Evolutionary conservation across 2,113 vertebrate genomes (phyloP).

Genomic region (Gobius niger): DNA sequence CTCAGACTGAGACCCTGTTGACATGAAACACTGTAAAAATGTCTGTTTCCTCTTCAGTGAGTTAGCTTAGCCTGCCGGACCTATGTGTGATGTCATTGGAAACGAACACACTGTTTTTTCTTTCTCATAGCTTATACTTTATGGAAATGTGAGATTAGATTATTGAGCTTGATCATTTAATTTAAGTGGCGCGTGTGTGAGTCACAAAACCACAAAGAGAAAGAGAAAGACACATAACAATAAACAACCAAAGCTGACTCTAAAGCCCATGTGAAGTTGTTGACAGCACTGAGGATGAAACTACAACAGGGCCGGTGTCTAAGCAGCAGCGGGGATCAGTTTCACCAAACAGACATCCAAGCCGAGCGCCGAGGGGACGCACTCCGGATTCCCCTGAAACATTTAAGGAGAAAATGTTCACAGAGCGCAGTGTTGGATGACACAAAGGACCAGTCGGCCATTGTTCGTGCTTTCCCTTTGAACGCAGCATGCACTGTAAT

Average conservation of each 20-base stretch:
- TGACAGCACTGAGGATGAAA: conserved; percentile 25
- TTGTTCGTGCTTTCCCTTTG: not conserved
- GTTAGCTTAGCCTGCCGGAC: too few relatives aligned
- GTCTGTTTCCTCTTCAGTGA: too few relatives aligned
- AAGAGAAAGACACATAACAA: conserved; percentile 5
- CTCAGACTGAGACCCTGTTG: too few relatives aligned
- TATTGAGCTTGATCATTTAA: too few relatives aligned
- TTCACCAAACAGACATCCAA: conserved; percentile 38
- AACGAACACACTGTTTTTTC: too few relatives aligned
- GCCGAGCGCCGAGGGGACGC: conserved; percentile 23
- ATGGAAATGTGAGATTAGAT: too few relatives aligned
- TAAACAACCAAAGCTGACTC: not conserved
- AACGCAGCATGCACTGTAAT: not conserved
- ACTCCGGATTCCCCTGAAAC: conserved; percentile 41
- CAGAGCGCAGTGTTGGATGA: conserved; percentile 33
- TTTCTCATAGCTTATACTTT: too few relatives aligned
- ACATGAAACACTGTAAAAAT: too few relatives aligned
- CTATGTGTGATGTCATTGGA: too few relatives aligned
- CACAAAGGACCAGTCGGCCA: conserved; percentile 4
- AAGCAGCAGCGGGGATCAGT: conserved; percentile 38
- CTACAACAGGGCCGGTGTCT: conserved; percentile 17
- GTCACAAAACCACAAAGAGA: not conserved
- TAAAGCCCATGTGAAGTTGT: not conserved
- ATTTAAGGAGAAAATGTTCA: conserved; percentile 40
- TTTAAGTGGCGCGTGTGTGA: too few relatives aligned